Base-by-base conservation (phyloP, 2,888 invertebrate species). In the Agrotis ipsilon region DNA sequence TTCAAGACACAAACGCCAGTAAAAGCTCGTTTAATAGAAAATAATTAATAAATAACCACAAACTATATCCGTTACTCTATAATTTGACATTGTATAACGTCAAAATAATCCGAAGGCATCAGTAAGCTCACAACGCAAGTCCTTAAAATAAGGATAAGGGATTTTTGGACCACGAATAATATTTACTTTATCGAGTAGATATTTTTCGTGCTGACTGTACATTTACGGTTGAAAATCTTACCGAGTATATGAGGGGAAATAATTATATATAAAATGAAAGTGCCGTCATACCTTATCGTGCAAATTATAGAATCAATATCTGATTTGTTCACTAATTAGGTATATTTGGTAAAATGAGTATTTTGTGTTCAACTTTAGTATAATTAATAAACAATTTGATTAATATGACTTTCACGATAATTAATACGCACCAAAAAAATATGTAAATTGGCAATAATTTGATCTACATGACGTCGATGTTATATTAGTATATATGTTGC, bases 81-180 rank as follows among this genome's bases (percentile, higher is more conserved):
- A 82, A 87, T 85, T 86, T 88, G 86, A 86, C 88, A 79, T 79
- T 80, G 68, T 78, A 86, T 78, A 86, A 83, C 75, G 80, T 82
- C 81, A 78, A 88, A 85, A 74, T 69, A 85, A 86, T 80, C 67
- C 60, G 77, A 89, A 88, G 85, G 86, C 84, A 80, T 78, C 61
- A 67, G 71, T 85, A 88, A 88, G 86, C 86, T 89, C 88, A 90
- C 88, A 89, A 90, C 88, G 78, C 84, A 89, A 89, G 80, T 82
- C 79, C 79, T 84, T 86, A 81, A 85, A 87, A 78, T 80, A 80
- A 86, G 68, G 63, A 72, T 60, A 78, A 66, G 75, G 70, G 74
- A 67, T 55, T 19, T 62, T 67, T 32, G 9, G 7, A 58, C 45
- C 45, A 46, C 64, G 55, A 75, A 69, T 59, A 72, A 80, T 63